These are phyloP conservation scores for Matsumurasca onukii DNA, from an alignment of 1,140 invertebrate genomes.

Conservation along the genomic window DNA sequence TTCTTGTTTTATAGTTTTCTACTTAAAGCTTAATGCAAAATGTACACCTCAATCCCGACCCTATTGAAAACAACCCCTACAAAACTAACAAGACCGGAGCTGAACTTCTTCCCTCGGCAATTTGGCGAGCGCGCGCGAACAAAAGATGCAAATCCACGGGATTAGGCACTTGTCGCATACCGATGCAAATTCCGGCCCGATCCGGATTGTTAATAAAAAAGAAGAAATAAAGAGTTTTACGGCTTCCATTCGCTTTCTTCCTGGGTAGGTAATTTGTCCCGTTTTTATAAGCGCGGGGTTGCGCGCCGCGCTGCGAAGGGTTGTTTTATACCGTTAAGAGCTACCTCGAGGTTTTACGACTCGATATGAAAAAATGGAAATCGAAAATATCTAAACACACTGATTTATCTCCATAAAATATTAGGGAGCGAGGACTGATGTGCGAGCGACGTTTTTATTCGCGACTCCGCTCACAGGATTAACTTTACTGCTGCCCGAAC, in stretches of 20 bases:
- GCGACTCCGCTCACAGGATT: neutral
- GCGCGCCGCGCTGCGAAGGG: neutral
- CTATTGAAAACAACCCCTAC: too few relatives aligned
- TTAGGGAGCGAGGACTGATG: neutral
- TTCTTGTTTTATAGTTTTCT: too few relatives aligned
- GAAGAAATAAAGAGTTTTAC: constrained; percentile 23
- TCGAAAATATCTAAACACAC: constrained; percentile 24
- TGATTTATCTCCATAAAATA: constrained; percentile 18
- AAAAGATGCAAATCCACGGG: constrained; percentile 20
- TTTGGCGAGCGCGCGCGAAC: too few relatives aligned
- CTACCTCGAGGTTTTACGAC: constrained; percentile 11
- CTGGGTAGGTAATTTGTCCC: constrained; percentile 18
- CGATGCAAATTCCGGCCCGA: constrained; percentile 2
- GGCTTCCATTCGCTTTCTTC: neutral
- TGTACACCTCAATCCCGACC: too few relatives aligned
- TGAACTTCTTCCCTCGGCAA: too few relatives aligned
- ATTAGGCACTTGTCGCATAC: constrained; percentile 20
- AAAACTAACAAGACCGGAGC: too few relatives aligned
- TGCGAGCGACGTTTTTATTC: neutral
- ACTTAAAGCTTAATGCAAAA: too few relatives aligned
- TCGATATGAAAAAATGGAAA: constrained; percentile 22
- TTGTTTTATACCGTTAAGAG: constrained; percentile 10
- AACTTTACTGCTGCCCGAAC: neutral
- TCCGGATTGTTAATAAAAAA: constrained; percentile 23
- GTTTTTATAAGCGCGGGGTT: constrained; percentile 10